Evolutionary conservation across 2,113 vertebrate genomes (phyloP).

Genomic region (Oreochromis spilurus): DNA sequence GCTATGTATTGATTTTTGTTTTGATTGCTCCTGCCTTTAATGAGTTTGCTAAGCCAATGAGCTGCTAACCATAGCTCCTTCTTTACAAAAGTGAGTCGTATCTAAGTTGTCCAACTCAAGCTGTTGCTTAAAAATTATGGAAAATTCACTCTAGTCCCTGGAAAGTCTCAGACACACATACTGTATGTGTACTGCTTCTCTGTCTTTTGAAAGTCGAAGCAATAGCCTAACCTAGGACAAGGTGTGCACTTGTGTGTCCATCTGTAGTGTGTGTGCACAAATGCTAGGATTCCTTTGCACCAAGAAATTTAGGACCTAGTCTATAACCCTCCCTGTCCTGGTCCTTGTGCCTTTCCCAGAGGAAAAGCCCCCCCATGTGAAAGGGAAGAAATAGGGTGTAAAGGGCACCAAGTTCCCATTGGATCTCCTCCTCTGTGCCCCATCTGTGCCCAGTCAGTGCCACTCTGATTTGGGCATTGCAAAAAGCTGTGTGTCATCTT

Average conservation of each 20-base stretch:
- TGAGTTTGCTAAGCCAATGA: neutral
- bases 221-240: neutral
- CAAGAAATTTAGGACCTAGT: slow-evolving; percentile 27
- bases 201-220: neutral
- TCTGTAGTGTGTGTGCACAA: neutral
- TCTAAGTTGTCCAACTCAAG: neutral
- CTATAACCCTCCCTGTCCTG: slow-evolving; percentile 37
- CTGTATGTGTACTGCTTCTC: neutral
- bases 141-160: neutral
- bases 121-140: neutral
- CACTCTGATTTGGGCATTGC: slow-evolving; percentile 8
- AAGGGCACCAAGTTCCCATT: slow-evolving; percentile 72
- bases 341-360: slow-evolving; percentile 32
- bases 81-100: neutral
- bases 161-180: neutral
- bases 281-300: neutral
- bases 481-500: neutral
- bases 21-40: neutral
- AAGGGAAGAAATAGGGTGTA: slow-evolving; percentile 63
- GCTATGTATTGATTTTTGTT: neutral
- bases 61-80: neutral
- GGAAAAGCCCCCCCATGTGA: slow-evolving; percentile 59
- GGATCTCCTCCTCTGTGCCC: slow-evolving; percentile 47
- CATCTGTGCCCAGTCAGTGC: slow-evolving; percentile 59
- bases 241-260: neutral